Base-by-base conservation (phyloP, 2,113 vertebrate species). In the Lutjanus erythropterus region DNA sequence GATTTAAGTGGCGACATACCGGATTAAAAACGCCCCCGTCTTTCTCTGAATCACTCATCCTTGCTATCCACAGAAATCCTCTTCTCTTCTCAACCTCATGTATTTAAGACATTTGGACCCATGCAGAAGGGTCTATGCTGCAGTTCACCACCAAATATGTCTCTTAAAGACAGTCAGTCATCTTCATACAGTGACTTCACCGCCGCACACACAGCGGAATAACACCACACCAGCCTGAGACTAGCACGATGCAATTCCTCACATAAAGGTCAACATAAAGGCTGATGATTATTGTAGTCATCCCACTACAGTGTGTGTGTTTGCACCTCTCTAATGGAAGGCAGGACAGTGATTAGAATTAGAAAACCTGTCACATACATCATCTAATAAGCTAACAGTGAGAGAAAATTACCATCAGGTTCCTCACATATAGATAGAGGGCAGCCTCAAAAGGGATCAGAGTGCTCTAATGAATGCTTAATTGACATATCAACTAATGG, bases 1-100 rank as follows among this genome's bases (percentile, higher is more conserved):
- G 91, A 94, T 94, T 94, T 92, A 91, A 90, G 87, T 87, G 86
- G 88, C 68, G 80, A 90, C 88, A 91, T 44, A 56, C 59, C 73
- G 56, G 87, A 93, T 93, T 93, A 89, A 80, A 85, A 78, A 59
- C 74, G 31, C 86, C 83, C 73, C 79, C 68, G 44, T 90, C 66
- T 83, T 79, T 79, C 81, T 67, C 41, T 70, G 72, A 91, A 83
- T 89, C 81, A 71, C 74, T 88, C 84, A 88, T 86, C 74, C 81
- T 61, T 67, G 41, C 72, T 23, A 72, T 68, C 65, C 81, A 56
- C 75, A n/a, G 42, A 41, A 89, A 88, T 77, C 62, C 79, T 71
- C 69, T 66, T 55, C 75, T 53, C 47, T 53, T 35, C 33, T 90
- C 62, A 75, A 68, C 69, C 60, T 86, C 31, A 0, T 73, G 60